Percentiles rank a stretch among this genome's conserved stretches.
These are phyloP conservation scores for Galeruca laticollis DNA, from an alignment of 2,888 invertebrate genomes.

Conservation along the genomic window DNA sequence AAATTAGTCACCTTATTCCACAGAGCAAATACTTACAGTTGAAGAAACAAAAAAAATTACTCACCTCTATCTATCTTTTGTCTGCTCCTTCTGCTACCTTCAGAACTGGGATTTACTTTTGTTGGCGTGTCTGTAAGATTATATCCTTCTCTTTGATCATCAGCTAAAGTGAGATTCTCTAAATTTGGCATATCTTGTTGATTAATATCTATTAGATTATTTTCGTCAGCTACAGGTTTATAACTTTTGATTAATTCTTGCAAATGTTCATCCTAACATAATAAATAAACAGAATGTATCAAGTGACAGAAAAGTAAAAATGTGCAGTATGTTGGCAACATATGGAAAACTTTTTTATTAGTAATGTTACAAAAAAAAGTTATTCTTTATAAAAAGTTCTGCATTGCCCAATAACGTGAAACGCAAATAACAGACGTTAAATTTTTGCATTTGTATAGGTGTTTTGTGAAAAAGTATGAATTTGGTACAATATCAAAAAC, in stretches of 20 bases:
- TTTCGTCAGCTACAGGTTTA: slow-evolving; percentile 62
- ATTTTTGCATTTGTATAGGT: too few relatives aligned
- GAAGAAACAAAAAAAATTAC: neutral
- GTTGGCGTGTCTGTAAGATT: slow-evolving; percentile 60
- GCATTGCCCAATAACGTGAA: too few relatives aligned
- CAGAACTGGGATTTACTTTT: slow-evolving; percentile 54
- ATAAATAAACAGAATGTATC: slow-evolving; percentile 39
- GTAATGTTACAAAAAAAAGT: too few relatives aligned
- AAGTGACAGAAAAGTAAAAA: neutral
- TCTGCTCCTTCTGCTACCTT: slow-evolving; percentile 59
- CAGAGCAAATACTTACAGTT: neutral
- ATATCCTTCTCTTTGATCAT: slow-evolving; percentile 60
- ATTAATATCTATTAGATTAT: slow-evolving; percentile 54
- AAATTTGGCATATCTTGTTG: slow-evolving; percentile 45
- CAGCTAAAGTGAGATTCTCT: slow-evolving; percentile 57
- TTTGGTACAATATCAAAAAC: too few relatives aligned
- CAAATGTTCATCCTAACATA: slow-evolving; percentile 29
- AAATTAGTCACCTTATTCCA: too few relatives aligned
- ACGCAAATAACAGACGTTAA: too few relatives aligned
- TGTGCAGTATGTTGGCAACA: too few relatives aligned
- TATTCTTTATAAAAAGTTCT: too few relatives aligned
- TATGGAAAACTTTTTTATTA: too few relatives aligned
- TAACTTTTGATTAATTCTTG: slow-evolving; percentile 69
- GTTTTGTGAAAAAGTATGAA: too few relatives aligned
- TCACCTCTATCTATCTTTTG: slow-evolving; percentile 57